Base-by-base conservation (phyloP, 2,113 vertebrate species). In the Lophius piscatorius region DNA sequence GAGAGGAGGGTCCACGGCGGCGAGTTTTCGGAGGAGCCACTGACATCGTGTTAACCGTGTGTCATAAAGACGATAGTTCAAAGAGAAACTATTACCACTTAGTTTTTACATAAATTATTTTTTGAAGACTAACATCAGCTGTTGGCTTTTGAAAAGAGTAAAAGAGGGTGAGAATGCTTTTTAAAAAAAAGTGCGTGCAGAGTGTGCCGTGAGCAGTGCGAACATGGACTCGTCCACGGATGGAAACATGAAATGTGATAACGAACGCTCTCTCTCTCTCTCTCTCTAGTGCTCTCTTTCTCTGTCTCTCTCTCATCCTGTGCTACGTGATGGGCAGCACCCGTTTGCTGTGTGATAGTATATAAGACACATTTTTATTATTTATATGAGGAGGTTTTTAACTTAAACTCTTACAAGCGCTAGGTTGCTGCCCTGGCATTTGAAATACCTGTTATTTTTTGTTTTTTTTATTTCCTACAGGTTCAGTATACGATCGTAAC, bases 301-400 rank as follows among this genome's bases (percentile, higher is more conserved):
- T n/a, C n/a, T n/a, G n/a, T n/a, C n/a, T 57, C 49, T 44, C 56
- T 40, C 61, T 81, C 78, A 80, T 85, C 76, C 81, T 82, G 82
- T 73, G 81, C 84, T 87, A 82, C 48, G 84, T 76, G 66, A 80
- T 74, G 79, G 85, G 87, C 88, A 82, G 84, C 84, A 70, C 77
- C 75, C 69, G 87, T 79, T 69, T 48, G 77, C 86, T 79, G 64
- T 88, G 87, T 87, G 89, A 87, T 88, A 89, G 89, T 91, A 90
- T 90, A 88, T 89, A 87, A 31, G 80, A 89, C 84, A 87, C 88
- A 90, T 93, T 93, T 92, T 91, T 91, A 92, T 91, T 93, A 92
- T 93, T 92, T 93, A 92, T 91, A 91, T 88, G 79, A 89, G 87
- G 86, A 90, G 88, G 83, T 92, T 91, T 92, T 91, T 91, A 91